Evolutionary conservation across 2,113 vertebrate genomes (phyloP), one percentile per base, ranked within the genome.

Genomic region (Callionymus lyra): DNA sequence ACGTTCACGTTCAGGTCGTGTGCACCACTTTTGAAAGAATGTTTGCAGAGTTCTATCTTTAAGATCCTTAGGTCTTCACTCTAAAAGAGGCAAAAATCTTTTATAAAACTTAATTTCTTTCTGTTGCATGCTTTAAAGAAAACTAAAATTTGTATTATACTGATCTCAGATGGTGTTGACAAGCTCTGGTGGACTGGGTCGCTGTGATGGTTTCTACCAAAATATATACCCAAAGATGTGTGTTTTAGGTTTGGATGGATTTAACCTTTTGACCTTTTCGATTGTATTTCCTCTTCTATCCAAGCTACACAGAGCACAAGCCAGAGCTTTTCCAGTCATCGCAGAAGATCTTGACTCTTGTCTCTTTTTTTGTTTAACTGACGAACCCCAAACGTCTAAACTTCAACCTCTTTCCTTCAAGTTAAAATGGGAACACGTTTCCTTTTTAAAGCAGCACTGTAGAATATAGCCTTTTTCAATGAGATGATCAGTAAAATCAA

Each of bases 21-120:
- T 27, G 21, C 21, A 27, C 4, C 21, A 27, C 4, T 41, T 44
- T 44, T 10, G 12, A 9, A 44, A 18, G 10, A 33, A 56, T 67
- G 38, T 62, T 68, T 59, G 62, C 80, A 81, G 70, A 82, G 74
- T 78, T 87, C 72, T 72, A 65, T 83, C 81, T 8, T 11, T 68
- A 64, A 85, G 89, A 82, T 87, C 85, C 74, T 85, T 87, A 88
- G 86, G 86, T 89, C 86, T 89, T 80, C 64, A 84, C 86, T 91
- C 88, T 91, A 75, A 79, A 88, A 92, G 86, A 91, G 88, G 82
- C 84, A 84, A 86, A 74, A 39, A 39, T 16, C 59, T 81, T 61
- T 75, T 74, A 79, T 69, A 75, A 53, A 76, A 37, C 53, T 67
- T 70, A 52, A 32, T 53, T 47, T 47, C 2, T 1, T 74, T 64